These are phyloP conservation scores for Aplysia californica DNA, from an alignment of 1,140 invertebrate genomes.

Conservation along the genomic window DNA sequence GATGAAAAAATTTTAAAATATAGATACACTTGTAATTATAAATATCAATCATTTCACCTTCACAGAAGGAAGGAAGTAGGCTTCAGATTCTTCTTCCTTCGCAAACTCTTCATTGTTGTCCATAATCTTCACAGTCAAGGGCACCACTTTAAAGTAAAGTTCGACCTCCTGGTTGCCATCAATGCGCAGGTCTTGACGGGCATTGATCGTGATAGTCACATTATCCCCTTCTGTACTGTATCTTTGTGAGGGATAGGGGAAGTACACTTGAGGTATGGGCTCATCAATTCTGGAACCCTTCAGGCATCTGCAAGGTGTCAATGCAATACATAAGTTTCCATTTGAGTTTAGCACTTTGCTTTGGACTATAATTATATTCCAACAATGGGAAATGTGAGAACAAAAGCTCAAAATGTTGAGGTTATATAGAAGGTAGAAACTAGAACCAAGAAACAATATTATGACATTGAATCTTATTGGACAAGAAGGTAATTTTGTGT, in stretches of 20 bases:
- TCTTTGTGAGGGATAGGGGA: not conserved
- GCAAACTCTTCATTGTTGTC: not conserved
- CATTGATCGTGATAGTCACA: not conserved
- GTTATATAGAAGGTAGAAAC: too few relatives aligned
- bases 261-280: slow-evolving; percentile 11
- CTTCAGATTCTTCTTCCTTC: not conserved
- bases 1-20: too few relatives aligned
- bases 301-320: slow-evolving; percentile 13
- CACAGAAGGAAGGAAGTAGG: not conserved
- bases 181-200: not conserved
- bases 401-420: too few relatives aligned
- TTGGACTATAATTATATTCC: too few relatives aligned
- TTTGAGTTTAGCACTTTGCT: too few relatives aligned
- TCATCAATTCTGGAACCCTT: not conserved
- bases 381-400: too few relatives aligned
- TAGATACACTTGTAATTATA: too few relatives aligned
- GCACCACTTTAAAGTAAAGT: not conserved
- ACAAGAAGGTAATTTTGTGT: too few relatives aligned
- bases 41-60: not conserved
- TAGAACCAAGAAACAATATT: too few relatives aligned
- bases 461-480: too few relatives aligned
- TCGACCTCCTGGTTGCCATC: not conserved
- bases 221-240: not conserved
- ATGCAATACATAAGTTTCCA: too few relatives aligned
- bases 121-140: not conserved